A percentile compares a stretch with the other conserved stretches of the same genome.
These are phyloP conservation scores for Steatocranus sp. DNA, from an alignment of 2,797 vertebrate species.

Conservation along the genomic window DNA sequence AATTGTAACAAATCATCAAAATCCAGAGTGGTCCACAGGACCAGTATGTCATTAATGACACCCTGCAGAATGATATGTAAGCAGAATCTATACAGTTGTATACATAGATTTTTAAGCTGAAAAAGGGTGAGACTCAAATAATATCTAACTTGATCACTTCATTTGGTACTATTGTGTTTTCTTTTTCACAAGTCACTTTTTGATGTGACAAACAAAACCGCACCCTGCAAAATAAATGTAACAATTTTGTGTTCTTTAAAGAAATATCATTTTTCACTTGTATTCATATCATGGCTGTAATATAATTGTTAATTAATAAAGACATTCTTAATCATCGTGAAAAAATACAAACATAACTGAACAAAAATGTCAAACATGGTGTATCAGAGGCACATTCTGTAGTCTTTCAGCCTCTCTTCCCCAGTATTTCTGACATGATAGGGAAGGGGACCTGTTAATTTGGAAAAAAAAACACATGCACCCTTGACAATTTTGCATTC, in stretches of 20 bases:
- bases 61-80: neutral
- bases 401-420: neutral
- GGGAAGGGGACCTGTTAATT: neutral
- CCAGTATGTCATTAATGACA: neutral
- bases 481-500: neutral
- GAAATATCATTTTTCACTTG: neutral
- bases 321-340: neutral
- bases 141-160: neutral
- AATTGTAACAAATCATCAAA: neutral
- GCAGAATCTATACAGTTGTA: neutral
- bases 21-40: neutral
- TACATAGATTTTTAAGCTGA: neutral
- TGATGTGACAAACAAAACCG: neutral
- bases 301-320: neutral
- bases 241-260: neutral
- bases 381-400: neutral
- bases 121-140: neutral
- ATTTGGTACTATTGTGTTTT: neutral
- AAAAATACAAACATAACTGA: neutral
- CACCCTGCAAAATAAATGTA: neutral
- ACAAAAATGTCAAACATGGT: neutral
- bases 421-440: neutral
- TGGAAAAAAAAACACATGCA: neutral
- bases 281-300: neutral
- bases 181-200: neutral